phyloP scores from a whole-genome alignment of 2,113 vertebrate genomes.

The Nycticorax nycticorax region DNA sequence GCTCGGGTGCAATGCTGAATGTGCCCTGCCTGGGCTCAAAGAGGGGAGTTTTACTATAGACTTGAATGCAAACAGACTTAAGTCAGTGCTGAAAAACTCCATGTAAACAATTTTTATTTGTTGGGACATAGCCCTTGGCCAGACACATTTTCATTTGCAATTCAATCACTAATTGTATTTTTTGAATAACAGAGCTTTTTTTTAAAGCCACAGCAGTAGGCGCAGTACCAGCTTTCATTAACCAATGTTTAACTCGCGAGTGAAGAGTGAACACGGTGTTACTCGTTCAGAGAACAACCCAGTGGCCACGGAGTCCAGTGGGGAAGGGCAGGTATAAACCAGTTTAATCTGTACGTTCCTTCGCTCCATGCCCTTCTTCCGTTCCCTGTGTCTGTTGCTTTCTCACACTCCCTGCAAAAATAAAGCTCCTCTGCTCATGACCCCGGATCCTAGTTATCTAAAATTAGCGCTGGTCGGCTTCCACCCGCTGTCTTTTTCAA shows the following conservation, averaged over 20 bases:
- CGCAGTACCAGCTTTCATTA: background rate
- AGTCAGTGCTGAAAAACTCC: background rate
- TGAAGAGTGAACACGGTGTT: background rate
- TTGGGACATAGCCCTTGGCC: background rate
- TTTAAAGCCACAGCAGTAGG: background rate
- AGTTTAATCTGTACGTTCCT: background rate
- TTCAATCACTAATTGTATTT: background rate
- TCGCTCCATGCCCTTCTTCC: rapidly evolving
- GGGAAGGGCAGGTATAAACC: background rate
- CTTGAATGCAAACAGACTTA: background rate
- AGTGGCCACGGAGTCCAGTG: background rate
- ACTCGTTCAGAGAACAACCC: background rate
- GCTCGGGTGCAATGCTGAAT: background rate
- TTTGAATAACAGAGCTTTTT: background rate
- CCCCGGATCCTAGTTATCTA: background rate
- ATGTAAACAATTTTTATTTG: background rate
- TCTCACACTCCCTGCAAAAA: background rate
- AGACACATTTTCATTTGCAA: background rate
- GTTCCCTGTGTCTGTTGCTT: background rate
- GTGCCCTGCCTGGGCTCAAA: background rate
- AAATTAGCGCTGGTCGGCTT: background rate
- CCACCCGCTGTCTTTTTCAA: background rate
- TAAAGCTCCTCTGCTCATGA: background rate
- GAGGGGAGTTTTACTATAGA: background rate
- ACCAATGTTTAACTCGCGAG: background rate